Evolutionary conservation across 2,113 vertebrate species (phyloP), one percentile per base, ranked within the genome.

Genomic region (Rhizomys pruinosus): DNA sequence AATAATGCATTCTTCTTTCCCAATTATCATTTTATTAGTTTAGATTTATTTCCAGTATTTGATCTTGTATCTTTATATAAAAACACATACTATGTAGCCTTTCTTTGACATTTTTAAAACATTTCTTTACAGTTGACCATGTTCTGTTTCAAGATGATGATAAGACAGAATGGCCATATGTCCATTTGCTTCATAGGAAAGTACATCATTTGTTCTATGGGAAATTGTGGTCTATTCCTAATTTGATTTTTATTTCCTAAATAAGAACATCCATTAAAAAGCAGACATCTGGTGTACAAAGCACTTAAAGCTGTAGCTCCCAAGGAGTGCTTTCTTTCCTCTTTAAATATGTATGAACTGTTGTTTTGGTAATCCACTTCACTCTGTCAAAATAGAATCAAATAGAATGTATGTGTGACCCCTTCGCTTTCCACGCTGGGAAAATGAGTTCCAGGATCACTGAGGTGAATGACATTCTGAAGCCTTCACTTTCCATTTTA

Each of bases 261-360:
- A 97, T 98, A 97, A 96, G 97, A 98, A 98, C 95, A 96, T 95
- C 97, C 97, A 96, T 98, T 98, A 98, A 97, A 98, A 97, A 97
- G 96, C 88, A 98, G 98, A 98, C 98, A 99, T 98, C 98, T 99
- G 99, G 97, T 98, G 92, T 97, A 96, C 97, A 84, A 87, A 93
- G 92, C 97, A 97, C 93, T 97, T 98, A 97, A 96, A 97, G 87
- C 92, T 95, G 72, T 84, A 96, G 95, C 92, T 97, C 79, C 94
- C 87, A 95, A 96, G 94, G 95, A 98, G 94, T 94, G 95, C 93
- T 97, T 85, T 97, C 98, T 97, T 98, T 98, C 97, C 97, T 97
- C 89, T 97, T 98, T 98, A 99, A 99, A 99, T 98, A 99, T 98
- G 96, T 94, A 98, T 98, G 96, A 98, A 96, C 85, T 96, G 96